These are phyloP conservation scores for Piaya cayana DNA, from an alignment of 2,113 vertebrate genomes.

Conservation along the genomic window DNA sequence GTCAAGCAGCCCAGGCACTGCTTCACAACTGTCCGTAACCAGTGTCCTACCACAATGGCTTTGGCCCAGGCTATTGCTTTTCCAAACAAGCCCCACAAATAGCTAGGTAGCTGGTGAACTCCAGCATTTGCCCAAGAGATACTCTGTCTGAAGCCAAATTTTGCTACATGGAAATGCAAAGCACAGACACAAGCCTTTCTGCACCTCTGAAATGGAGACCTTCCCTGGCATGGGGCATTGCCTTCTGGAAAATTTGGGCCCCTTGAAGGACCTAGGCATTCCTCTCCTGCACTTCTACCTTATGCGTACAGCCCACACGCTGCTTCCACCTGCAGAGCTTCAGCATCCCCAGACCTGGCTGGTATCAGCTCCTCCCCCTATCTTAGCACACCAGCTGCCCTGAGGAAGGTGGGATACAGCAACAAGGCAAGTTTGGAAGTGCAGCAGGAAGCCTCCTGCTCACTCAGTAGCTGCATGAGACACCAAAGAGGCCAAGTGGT, in stretches of 20 bases:
- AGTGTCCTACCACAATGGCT: background rate
- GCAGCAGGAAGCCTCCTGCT: constrained; percentile 12
- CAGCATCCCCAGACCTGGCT: background rate
- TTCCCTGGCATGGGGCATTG: background rate
- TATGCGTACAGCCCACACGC: background rate
- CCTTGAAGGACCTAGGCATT: background rate
- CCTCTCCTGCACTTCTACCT: background rate
- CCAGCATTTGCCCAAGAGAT: background rate
- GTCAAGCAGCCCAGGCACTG: background rate
- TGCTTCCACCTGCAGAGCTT: background rate
- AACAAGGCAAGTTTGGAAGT: background rate
- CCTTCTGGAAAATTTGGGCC: background rate
- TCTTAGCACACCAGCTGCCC: background rate
- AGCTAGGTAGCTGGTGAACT: background rate
- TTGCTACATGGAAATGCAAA: background rate
- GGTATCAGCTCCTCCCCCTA: background rate
- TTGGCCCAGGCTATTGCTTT: background rate
- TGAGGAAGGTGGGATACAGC: background rate
- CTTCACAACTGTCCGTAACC: background rate
- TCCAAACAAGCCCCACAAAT: background rate
- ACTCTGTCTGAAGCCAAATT: background rate
- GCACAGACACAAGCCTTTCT: background rate
- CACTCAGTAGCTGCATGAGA: accelerated
- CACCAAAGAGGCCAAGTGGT: background rate
- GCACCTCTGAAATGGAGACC: background rate